Base-by-base conservation (phyloP, 1,140 invertebrate species). In the Papilio glaucus region DNA sequence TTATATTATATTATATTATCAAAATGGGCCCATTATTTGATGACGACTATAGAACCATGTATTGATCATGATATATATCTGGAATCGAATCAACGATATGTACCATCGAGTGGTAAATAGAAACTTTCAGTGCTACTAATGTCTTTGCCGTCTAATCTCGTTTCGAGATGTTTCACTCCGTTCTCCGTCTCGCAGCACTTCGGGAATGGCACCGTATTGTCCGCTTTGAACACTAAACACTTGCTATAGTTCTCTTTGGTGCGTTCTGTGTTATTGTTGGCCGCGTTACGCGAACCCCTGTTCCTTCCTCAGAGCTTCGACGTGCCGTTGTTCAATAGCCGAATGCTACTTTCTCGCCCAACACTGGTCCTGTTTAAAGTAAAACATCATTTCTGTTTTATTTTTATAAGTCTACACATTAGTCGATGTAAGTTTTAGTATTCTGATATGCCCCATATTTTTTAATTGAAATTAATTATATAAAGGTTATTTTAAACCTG, bases 271-370 rank as follows among this genome's bases (percentile, higher is more conserved):
- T 87, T 86, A 77, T 89, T 88, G 75, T 85, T 87, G 53, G 84
- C 87, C 80, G 81, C 74, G 42, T 57, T 53, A 33, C 75, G 77
- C 72, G 78, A 81, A 74, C 86, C 81, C 53, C 24, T 72, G 37
- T 73, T 71, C 79, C 82, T 79, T 75, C 80, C 86, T 90, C 87
- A 92, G 82, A 90, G 86, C 42, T 89, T 90, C 61, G 88, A 88
- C 0, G 88, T 84, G 2, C 87, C 89, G 65, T 91, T 90, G 82
- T 89, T 89, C 1, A 88, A 68, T 18, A 93, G 84, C 0, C 88
- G 83, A 63, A 91, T 86, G 85, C 91, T 91, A 79, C 87, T 90
- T 42, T 91, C 89, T 0, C 89, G 84, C 6, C 85, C 87, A 1
- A 91, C 85, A 70, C 87, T 91, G 0, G 89, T 91, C 29, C 88